phyloP scores from a whole-genome alignment of 2,888 invertebrate species.

The Lamellibrachia satsuma region DNA sequence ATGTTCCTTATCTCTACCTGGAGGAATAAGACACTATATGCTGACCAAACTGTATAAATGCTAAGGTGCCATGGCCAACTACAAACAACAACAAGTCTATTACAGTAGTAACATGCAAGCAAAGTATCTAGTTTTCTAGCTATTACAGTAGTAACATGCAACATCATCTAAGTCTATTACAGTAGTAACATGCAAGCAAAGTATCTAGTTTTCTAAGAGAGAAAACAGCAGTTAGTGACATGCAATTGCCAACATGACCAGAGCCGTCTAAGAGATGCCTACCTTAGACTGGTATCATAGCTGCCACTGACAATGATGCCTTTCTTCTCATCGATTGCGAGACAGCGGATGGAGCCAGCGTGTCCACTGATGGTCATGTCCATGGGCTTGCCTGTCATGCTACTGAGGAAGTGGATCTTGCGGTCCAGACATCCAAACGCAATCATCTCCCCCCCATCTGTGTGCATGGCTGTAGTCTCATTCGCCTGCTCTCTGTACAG shows the following conservation, averaged over 20 bases:
- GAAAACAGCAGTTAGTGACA: not conserved
- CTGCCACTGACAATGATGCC: constrained; percentile 62
- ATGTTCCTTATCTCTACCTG: not conserved
- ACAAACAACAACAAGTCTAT: not conserved
- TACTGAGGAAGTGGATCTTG: constrained; percentile 56
- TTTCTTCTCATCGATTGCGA: constrained; percentile 54
- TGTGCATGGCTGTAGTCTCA: constrained; percentile 52
- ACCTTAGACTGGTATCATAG: constrained; percentile 65
- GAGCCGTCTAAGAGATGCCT: not conserved
- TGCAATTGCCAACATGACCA: not conserved
- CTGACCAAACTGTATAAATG: not conserved
- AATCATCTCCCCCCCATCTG: constrained; percentile 59
- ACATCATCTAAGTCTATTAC: too few relatives aligned
- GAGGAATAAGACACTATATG: not conserved
- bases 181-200: not conserved
- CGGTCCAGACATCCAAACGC: constrained; percentile 62
- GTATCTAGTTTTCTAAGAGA: not conserved
- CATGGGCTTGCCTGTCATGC: constrained; percentile 42
- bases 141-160: not conserved
- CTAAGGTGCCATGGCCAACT: not conserved
- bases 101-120: not conserved
- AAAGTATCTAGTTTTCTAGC: not conserved
- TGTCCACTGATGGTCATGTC: constrained; percentile 56
- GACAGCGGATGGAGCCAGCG: constrained; percentile 63
- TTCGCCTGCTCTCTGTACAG: not conserved